phyloP scores from a whole-genome alignment of 37 sponge, comb jelly and placozoan species.

The Bolinopsis microptera region DNA sequence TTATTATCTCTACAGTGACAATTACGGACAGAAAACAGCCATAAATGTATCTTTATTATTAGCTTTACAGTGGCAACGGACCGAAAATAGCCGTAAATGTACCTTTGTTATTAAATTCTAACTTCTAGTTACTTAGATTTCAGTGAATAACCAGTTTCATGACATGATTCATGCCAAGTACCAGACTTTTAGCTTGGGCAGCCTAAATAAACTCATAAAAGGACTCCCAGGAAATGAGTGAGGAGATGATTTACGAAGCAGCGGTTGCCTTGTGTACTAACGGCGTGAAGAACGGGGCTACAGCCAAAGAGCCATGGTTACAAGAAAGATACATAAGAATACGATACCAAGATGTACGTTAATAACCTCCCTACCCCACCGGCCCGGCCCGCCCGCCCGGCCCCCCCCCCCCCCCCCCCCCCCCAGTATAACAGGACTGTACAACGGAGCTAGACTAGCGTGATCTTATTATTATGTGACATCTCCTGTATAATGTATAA shows the following conservation, averaged over 20 bases:
- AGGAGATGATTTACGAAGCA: background rate
- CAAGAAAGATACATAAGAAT: background rate
- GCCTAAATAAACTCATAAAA: background rate
- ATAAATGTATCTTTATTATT: background rate
- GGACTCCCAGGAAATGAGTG: background rate
- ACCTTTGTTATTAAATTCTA: background rate
- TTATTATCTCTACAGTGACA: background rate
- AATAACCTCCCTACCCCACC: too few species aligned
- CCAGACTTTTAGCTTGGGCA: background rate
- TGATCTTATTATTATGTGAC: too few species aligned
- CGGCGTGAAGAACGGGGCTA: background rate
- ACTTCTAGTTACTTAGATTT: too few species aligned
- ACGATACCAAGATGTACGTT: constrained; percentile 24
- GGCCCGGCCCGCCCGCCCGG: too few species aligned
- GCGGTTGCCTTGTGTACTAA: background rate
- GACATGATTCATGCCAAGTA: too few species aligned
- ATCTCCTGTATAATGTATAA: background rate
- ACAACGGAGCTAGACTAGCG: too few species aligned
- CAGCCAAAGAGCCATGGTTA: background rate
- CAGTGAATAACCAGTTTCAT: too few species aligned
- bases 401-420: too few species aligned
- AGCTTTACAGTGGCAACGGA: background rate
- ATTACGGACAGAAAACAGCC: background rate
- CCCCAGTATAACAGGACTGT: too few species aligned
- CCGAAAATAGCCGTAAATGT: background rate